Evolutionary conservation across 2,888 invertebrate genomes (phyloP).

Genomic region (Phoronis australis): DNA sequence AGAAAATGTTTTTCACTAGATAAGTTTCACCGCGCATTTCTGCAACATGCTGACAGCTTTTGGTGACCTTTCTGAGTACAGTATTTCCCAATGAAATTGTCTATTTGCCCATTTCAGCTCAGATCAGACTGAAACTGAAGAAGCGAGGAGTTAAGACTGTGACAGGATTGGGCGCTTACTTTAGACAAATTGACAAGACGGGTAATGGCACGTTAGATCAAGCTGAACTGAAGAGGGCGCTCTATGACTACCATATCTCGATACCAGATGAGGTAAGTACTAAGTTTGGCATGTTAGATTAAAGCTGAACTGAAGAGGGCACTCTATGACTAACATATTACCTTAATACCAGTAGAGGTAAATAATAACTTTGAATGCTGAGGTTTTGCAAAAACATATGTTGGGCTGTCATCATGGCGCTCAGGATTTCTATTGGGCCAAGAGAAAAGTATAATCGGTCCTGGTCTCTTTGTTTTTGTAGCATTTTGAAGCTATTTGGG

Average conservation of each 20-base stretch:
- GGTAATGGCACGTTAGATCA: slow-evolving; percentile 35
- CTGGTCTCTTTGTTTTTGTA: too few species aligned
- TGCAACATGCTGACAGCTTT: too few species aligned
- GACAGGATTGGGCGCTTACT: slow-evolving; percentile 38
- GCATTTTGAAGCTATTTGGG: slow-evolving; percentile 42
- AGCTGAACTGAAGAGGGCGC: slow-evolving; percentile 44
- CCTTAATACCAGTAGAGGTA: slow-evolving; percentile 39
- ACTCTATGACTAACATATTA: slow-evolving; percentile 39
- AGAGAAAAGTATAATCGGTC: too few species aligned
- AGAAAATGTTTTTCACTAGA: too few species aligned
- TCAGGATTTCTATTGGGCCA: too few species aligned
- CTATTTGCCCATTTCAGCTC: too few species aligned
- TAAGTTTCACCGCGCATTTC: too few species aligned
- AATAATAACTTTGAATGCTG: slow-evolving; percentile 18
- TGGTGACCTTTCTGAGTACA: too few species aligned
- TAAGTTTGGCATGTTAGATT: slow-evolving; percentile 30
- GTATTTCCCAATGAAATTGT: too few species aligned
- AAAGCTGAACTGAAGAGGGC: slow-evolving; percentile 44
- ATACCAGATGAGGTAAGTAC: slow-evolving; percentile 37
- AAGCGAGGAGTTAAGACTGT: slow-evolving; percentile 41
- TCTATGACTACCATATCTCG: slow-evolving; percentile 38
- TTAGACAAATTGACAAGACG: slow-evolving; percentile 27
- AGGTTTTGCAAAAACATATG: too few species aligned
- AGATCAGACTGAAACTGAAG: slow-evolving; percentile 33
- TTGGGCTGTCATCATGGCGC: too few species aligned